phyloP scores from a whole-genome alignment of 2,888 invertebrate species.

The Enoplolaimus lenunculus region DNA sequence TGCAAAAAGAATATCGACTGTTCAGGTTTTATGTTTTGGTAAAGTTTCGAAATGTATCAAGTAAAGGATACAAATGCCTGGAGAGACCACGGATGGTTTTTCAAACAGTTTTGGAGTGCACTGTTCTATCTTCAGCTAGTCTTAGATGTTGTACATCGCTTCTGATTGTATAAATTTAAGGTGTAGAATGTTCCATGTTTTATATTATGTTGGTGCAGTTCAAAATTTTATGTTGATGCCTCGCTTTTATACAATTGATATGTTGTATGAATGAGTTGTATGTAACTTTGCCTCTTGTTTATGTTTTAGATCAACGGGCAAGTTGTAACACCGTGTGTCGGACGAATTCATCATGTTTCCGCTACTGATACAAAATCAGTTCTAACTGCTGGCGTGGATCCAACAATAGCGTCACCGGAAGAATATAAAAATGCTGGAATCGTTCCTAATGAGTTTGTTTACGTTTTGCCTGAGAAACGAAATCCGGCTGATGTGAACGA shows the following conservation, averaged over 20 bases:
- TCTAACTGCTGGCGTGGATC: constrained; percentile 14
- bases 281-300: constrained; percentile 18
- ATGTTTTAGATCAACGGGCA: constrained; percentile 14
- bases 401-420: background rate
- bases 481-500: background rate
- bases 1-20: constrained; percentile 14
- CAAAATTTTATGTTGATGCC: background rate
- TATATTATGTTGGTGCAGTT: background rate
- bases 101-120: too few species aligned
- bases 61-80: too few species aligned
- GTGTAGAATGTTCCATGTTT: background rate
- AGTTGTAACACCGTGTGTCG: constrained; percentile 14
- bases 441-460: background rate
- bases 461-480: background rate
- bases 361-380: background rate
- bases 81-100: background rate
- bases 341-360: constrained; percentile 16
- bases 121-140: too few species aligned
- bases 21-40: constrained; percentile 19
- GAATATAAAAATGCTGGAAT: background rate
- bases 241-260: too few species aligned
- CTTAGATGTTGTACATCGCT: too few species aligned
- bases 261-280: too few species aligned
- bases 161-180: too few species aligned
- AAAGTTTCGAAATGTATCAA: background rate